phyloP scores from a whole-genome alignment of 2,888 invertebrate species.

The Noctua janthe region DNA sequence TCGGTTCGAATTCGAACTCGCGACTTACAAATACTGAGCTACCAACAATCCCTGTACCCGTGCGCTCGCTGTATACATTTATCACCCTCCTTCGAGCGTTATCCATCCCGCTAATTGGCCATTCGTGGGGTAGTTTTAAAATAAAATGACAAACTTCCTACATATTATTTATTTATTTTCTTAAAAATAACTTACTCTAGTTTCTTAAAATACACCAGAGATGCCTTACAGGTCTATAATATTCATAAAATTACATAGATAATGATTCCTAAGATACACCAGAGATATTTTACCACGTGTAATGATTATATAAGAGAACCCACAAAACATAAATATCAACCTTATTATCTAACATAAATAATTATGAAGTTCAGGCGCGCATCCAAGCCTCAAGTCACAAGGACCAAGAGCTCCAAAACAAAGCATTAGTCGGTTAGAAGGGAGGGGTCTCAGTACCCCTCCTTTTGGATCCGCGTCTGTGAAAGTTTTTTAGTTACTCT shows the following conservation, averaged over 20 bases:
- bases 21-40: background rate
- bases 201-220: conserved; percentile 19
- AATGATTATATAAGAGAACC: background rate
- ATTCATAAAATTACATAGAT: background rate
- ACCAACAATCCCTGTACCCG: background rate
- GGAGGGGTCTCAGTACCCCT: conserved; percentile 16
- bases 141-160: background rate
- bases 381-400: conserved; percentile 27
- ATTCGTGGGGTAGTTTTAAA: background rate
- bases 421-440: conserved; percentile 18
- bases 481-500: conserved; percentile 16
- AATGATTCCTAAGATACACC: background rate
- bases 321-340: background rate
- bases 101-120: background rate
- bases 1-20: background rate
- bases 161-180: background rate
- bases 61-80: background rate
- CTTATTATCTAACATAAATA: background rate
- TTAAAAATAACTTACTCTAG: background rate
- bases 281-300: background rate
- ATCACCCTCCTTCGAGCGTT: background rate
- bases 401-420: conserved; percentile 28
- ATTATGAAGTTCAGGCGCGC: conserved; percentile 19
- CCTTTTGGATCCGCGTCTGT: conserved; percentile 37
- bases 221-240: background rate